These are phyloP conservation scores for Heliocidaris tuberculata DNA, from an alignment of 35 echinoderm and acorn worm genomes.

Conservation along the genomic window DNA sequence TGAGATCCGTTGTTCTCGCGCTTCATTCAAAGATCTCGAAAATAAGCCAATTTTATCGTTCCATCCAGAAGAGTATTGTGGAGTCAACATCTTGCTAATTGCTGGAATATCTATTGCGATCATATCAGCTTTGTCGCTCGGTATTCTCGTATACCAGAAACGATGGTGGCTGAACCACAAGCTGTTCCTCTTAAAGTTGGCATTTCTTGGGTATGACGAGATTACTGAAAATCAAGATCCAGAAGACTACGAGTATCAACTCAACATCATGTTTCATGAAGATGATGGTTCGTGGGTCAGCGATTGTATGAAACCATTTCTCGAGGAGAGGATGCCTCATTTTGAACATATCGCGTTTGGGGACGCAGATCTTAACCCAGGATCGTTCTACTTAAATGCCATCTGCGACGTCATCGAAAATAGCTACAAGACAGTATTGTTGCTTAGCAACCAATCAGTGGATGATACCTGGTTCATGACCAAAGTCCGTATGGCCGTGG, in stretches of 20 bases:
- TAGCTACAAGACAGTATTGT: too few relatives aligned
- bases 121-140: background rate
- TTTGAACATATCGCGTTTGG: background rate
- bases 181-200: background rate
- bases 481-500: constrained; percentile 25
- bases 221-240: background rate
- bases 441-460: too few relatives aligned
- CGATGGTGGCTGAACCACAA: constrained; percentile 24
- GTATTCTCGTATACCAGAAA: background rate
- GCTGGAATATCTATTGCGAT: background rate
- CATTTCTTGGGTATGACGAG: background rate
- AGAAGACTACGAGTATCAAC: background rate
- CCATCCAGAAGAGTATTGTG: background rate
- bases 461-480: constrained; percentile 19
- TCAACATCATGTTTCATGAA: constrained; percentile 36
- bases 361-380: background rate
- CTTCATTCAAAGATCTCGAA: background rate
- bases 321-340: background rate
- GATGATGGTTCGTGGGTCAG: background rate
- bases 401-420: too few relatives aligned
- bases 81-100: background rate
- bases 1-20: background rate
- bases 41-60: background rate
- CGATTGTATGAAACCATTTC: background rate
- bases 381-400: background rate